Percentiles rank a stretch among this genome's conserved stretches.
These are phyloP conservation scores for Amblyopsis hoosieri DNA, from an alignment of 2,797 vertebrate species.

Conservation along the genomic window DNA sequence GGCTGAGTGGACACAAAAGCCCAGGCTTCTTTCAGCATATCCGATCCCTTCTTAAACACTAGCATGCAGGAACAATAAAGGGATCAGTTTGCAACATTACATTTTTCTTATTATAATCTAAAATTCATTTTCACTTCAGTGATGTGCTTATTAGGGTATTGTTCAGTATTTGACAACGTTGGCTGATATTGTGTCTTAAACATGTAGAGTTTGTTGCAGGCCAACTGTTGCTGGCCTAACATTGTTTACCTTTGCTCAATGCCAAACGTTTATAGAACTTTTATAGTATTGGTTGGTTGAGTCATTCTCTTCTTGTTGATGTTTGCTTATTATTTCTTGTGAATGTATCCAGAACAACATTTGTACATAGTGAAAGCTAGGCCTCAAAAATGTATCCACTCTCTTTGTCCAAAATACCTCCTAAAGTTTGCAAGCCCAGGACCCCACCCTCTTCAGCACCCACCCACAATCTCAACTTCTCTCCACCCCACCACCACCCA, in stretches of 20 bases:
- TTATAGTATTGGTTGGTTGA: background rate
- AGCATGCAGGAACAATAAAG: conserved; percentile 54
- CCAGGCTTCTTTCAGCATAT: conserved; percentile 72
- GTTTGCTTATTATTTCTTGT: conserved; percentile 8
- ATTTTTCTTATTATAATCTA: conserved; percentile 54
- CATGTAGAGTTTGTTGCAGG: conserved; percentile 12
- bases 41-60: conserved; percentile 68
- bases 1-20: conserved; percentile 79
- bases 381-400: conserved; percentile 26
- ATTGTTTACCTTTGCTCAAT: background rate
- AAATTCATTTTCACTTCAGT: conserved; percentile 46
- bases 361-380: conserved; percentile 41
- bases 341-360: conserved; percentile 4
- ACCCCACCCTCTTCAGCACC: conserved; percentile 51
- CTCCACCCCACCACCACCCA: conserved; percentile 62
- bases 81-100: conserved; percentile 68
- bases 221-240: conserved; percentile 21
- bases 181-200: conserved; percentile 28
- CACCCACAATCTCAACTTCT: conserved; percentile 70
- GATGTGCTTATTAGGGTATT: conserved; percentile 37
- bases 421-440: conserved; percentile 46
- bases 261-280: no score
- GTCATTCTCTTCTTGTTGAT: conserved; percentile 1
- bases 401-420: conserved; percentile 71
- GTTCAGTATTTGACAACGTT: conserved; percentile 38